Evolutionary conservation across 1,140 invertebrate genomes (phyloP).

Genomic region (Macrostomum lignano): DNA sequence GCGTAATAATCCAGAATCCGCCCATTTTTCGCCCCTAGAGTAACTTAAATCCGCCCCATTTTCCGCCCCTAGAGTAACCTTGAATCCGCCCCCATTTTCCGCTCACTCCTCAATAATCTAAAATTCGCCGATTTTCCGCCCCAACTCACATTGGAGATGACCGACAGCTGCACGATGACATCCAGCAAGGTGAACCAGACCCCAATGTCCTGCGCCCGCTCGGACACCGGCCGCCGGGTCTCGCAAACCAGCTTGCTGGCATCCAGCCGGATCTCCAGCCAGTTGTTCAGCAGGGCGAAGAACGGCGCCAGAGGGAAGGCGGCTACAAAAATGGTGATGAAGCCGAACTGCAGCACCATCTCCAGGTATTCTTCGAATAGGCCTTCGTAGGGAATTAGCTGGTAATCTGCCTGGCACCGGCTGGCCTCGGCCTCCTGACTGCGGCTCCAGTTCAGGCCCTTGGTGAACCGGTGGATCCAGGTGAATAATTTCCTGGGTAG

Average conservation of each 20-base stretch:
- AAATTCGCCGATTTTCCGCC: background rate
- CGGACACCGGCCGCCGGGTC: constrained; percentile 40
- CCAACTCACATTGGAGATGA: constrained; percentile 41
- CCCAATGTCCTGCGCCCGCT: constrained; percentile 45
- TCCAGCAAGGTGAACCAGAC: constrained; percentile 44
- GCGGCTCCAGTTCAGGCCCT: background rate
- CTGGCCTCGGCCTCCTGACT: constrained; percentile 15
- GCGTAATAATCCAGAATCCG: no score
- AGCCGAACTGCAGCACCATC: constrained; percentile 68
- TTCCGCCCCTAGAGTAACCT: background rate
- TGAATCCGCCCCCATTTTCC: background rate
- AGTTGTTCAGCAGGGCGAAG: constrained; percentile 50
- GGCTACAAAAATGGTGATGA: constrained; percentile 53
- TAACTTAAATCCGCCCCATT: background rate
- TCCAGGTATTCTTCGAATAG: constrained; percentile 85
- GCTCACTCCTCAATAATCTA: background rate
- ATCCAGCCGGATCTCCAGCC: constrained; percentile 49
- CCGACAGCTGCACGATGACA: constrained; percentile 38
- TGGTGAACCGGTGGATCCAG: constrained; percentile 1
- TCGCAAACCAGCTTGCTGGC: constrained; percentile 50
- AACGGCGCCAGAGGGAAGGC: constrained; percentile 53
- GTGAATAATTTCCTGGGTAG: constrained; percentile 1
- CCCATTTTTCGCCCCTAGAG: no score
- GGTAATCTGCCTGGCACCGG: constrained; percentile 67
- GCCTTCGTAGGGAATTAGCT: constrained; percentile 58